phyloP scores from a whole-genome alignment of 2,797 vertebrate genomes.

The Bucorvus abyssinicus region DNA sequence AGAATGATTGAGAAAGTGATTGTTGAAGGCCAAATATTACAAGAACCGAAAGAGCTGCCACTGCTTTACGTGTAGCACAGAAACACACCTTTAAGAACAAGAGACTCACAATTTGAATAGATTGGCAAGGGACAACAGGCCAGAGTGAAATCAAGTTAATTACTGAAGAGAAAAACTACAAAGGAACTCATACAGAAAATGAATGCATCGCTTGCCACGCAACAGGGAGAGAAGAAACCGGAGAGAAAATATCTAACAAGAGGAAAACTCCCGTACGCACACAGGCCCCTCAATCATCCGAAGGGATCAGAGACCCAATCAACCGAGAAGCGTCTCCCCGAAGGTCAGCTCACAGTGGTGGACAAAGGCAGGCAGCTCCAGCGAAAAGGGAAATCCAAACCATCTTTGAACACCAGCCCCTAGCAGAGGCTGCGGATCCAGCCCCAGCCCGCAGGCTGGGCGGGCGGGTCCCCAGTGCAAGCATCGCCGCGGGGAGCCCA shows the following conservation, averaged over 20 bases:
- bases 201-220: neutral
- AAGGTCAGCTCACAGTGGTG: neutral
- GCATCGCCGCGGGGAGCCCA: neutral
- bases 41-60: neutral
- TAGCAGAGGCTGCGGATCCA: neutral
- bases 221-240: neutral
- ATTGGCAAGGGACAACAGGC: neutral
- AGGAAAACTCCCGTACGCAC: neutral
- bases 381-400: neutral
- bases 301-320: conserved; percentile 7
- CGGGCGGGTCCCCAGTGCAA: neutral
- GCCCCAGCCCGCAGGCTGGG: neutral
- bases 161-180: neutral
- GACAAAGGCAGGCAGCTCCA: neutral
- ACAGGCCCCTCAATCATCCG: neutral
- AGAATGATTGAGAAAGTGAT: neutral
- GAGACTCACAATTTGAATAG: neutral
- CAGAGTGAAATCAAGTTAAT: neutral
- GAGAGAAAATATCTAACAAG: neutral
- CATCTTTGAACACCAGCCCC: neutral
- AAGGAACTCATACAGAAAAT: neutral
- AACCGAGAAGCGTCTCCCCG: neutral
- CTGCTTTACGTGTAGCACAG: no score
- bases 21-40: neutral
- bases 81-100: neutral